Evolutionary conservation across 2,888 invertebrate species (phyloP).

Genomic region (Leptopilina syphax): DNA sequence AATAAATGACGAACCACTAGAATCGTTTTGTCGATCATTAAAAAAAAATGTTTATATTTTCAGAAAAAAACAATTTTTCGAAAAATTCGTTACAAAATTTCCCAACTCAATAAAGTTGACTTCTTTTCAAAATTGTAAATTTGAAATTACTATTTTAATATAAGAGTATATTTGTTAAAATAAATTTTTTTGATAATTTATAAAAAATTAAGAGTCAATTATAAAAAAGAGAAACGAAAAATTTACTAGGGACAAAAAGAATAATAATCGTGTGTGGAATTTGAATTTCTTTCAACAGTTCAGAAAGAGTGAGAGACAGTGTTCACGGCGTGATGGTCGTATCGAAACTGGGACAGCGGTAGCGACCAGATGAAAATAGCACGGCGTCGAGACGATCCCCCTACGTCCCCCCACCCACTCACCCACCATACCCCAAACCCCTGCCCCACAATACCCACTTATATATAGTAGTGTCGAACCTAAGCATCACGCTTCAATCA

Average conservation of each 20-base stretch:
- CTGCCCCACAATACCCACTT: slow-evolving; percentile 8
- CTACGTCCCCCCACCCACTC: not conserved
- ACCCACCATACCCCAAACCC: slow-evolving; percentile 3
- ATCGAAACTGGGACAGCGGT: slow-evolving; percentile 72
- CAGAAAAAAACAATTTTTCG: no score
- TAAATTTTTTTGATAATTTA: no score
- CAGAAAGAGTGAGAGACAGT: slow-evolving; percentile 41
- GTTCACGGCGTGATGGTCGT: slow-evolving; percentile 64
- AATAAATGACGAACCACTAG: no score
- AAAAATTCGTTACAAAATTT: no score
- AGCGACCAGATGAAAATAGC: slow-evolving; percentile 71
- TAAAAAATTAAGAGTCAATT: no score
- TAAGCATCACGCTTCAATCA: slow-evolving; percentile 34
- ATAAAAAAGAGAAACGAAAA: not conserved
- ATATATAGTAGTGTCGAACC: slow-evolving; percentile 20
- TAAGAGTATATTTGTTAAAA: no score
- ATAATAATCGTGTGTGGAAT: slow-evolving; percentile 8
- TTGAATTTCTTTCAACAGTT: not conserved
- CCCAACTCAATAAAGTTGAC: no score
- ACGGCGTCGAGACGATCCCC: slow-evolving; percentile 61
- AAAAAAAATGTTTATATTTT: no score
- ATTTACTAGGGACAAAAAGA: slow-evolving; percentile 39
- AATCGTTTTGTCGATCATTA: no score
- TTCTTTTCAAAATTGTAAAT: no score
- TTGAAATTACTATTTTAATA: no score